These are phyloP conservation scores for Eumaeus atala DNA, from an alignment of 1,140 invertebrate genomes.

Conservation along the genomic window DNA sequence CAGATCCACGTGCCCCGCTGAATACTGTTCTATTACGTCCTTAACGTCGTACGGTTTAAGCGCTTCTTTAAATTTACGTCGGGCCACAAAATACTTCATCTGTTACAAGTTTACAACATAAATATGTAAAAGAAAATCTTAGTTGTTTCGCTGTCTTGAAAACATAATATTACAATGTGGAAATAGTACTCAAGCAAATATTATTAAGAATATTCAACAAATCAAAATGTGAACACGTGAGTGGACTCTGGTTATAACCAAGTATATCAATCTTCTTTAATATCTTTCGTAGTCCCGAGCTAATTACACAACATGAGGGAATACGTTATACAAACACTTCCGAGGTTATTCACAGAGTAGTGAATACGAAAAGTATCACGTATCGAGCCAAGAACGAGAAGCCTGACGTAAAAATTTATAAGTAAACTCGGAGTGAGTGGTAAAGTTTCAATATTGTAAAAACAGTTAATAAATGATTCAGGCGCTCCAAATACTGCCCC, in stretches of 20 bases:
- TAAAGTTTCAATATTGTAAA: slow-evolving; percentile 36
- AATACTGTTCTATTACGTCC: slow-evolving; percentile 98
- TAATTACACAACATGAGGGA: slow-evolving; percentile 28
- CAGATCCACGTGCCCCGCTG: slow-evolving; percentile 92
- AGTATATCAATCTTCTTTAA: not conserved
- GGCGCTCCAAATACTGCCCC: slow-evolving; percentile 28
- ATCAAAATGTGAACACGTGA: no score
- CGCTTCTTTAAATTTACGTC: slow-evolving; percentile 96
- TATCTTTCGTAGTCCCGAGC: slow-evolving; percentile 13
- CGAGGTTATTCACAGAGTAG: slow-evolving; percentile 14
- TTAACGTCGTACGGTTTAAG: slow-evolving; percentile 97
- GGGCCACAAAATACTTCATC: slow-evolving; percentile 95
- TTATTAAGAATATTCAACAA: no score
- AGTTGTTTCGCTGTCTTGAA: no score
- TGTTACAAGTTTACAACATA: slow-evolving; percentile 72
- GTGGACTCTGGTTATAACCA: no score
- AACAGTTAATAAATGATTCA: slow-evolving; percentile 37
- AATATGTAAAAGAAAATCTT: slow-evolving; percentile 18
- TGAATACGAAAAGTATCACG: slow-evolving; percentile 17
- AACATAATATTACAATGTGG: no score
- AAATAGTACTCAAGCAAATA: no score
- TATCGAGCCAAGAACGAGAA: slow-evolving; percentile 12
- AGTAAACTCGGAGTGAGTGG: slow-evolving; percentile 28
- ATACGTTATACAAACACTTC: slow-evolving; percentile 22
- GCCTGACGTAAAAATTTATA: slow-evolving; percentile 11